phyloP scores from a whole-genome alignment of 1,140 invertebrate genomes.

The Drosophila novamexicana region DNA sequence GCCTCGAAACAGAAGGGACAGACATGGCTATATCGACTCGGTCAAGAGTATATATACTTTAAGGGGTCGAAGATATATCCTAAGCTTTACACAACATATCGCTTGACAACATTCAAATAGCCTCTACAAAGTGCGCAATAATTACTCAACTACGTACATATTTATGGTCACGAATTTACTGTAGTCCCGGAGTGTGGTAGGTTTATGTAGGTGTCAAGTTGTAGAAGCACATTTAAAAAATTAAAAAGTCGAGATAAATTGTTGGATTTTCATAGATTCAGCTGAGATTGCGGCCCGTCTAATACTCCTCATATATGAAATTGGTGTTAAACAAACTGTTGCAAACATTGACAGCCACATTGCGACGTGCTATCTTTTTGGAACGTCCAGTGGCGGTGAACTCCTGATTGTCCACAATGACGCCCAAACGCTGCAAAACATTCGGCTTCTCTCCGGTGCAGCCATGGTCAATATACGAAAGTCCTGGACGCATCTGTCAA shows the following conservation, averaged over 20 bases:
- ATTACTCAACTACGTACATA: not conserved
- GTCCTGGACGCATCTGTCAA: slow-evolving; percentile 88
- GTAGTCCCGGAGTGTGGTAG: not conserved
- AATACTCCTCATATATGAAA: slow-evolving; percentile 54
- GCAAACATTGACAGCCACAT: slow-evolving; percentile 85
- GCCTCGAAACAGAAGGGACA: too few relatives aligned
- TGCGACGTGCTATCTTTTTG: slow-evolving; percentile 86
- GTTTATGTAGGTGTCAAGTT: not conserved
- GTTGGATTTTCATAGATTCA: not conserved
- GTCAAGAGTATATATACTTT: too few relatives aligned
- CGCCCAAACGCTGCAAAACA: slow-evolving; percentile 85
- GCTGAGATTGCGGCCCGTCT: not conserved
- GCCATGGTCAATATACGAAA: slow-evolving; percentile 87
- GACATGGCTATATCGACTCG: too few relatives aligned
- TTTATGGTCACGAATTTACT: not conserved
- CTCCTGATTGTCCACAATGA: slow-evolving; percentile 85
- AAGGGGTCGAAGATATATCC: too few relatives aligned
- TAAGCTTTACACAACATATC: too few relatives aligned
- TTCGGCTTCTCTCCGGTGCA: slow-evolving; percentile 87
- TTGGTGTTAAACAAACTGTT: slow-evolving; percentile 84
- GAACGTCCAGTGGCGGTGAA: slow-evolving; percentile 85
- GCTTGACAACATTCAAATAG: too few relatives aligned
- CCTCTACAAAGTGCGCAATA: not conserved
- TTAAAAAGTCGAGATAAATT: not conserved
- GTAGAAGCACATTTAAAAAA: slow-evolving; percentile 2